Percentiles rank a stretch among this genome's conserved stretches.
These are phyloP conservation scores for Uropetala carovei DNA, from an alignment of 2,888 invertebrate genomes.

Conservation along the genomic window DNA sequence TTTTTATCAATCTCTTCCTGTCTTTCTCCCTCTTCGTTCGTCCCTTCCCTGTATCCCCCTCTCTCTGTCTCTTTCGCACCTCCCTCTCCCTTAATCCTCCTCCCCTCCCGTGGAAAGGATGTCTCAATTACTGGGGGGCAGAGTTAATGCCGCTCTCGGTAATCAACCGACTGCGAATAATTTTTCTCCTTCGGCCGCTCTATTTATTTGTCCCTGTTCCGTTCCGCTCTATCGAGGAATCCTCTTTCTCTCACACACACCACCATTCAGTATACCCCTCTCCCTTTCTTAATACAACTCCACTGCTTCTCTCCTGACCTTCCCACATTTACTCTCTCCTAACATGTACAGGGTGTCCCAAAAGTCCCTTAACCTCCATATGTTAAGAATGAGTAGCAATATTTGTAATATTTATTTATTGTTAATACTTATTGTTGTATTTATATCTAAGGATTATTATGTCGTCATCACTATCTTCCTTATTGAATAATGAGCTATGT, in stretches of 20 bases:
- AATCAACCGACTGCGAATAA: slow-evolving; percentile 71
- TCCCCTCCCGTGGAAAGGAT: slow-evolving; percentile 68
- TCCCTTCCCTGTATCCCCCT: neutral
- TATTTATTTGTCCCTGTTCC: slow-evolving; percentile 65
- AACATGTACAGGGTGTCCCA: neutral
- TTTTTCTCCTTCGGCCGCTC: slow-evolving; percentile 66
- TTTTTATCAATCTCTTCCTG: neutral
- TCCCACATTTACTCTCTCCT: neutral
- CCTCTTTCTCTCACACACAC: neutral
- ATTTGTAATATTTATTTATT: too few species aligned
- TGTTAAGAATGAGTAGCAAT: too few species aligned
- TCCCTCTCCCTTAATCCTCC: neutral
- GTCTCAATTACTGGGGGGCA: slow-evolving; percentile 73
- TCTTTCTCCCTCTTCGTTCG: neutral
- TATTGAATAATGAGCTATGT: too few species aligned
- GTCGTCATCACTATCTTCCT: too few species aligned
- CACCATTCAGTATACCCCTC: neutral
- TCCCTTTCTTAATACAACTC: neutral
- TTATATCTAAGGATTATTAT: too few species aligned
- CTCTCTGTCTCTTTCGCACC: too few species aligned
- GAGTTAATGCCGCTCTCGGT: slow-evolving; percentile 72
- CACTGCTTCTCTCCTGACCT: neutral
- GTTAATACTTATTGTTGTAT: too few species aligned
- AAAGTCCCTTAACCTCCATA: too few species aligned
- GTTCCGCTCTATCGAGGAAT: slow-evolving; percentile 16